Evolutionary conservation across 2,113 vertebrate species (phyloP).

Genomic region (Platysteira castanea): DNA sequence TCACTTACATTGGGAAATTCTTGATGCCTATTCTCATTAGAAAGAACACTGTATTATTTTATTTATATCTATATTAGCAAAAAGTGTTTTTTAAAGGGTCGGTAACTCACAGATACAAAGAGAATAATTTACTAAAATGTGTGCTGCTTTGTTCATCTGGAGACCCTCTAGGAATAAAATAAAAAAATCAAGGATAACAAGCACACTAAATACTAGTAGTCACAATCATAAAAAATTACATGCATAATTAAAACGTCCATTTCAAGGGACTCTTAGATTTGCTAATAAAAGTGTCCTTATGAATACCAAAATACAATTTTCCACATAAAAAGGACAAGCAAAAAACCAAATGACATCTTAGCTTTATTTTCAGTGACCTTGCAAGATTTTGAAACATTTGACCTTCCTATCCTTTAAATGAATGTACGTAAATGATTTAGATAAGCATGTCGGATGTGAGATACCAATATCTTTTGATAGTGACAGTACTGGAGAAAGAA

Average conservation of each 20-base stretch:
- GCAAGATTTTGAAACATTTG: background rate
- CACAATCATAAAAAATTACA: conserved; percentile 66
- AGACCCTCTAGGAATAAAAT: conserved; percentile 52
- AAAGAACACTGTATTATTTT: conserved; percentile 16
- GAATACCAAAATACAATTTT: conserved; percentile 34
- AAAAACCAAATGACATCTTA: background rate
- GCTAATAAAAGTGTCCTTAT: conserved; percentile 23
- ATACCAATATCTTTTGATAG: background rate
- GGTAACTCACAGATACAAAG: conserved; percentile 59
- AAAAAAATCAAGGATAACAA: conserved; percentile 55
- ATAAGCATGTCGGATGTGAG: background rate
- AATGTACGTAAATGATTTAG: background rate
- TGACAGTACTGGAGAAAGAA: background rate
- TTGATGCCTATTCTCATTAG: conserved; percentile 53
- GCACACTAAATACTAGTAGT: conserved; percentile 66
- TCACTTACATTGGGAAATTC: conserved; percentile 32
- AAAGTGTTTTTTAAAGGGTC: conserved; percentile 59
- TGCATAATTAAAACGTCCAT: conserved; percentile 62
- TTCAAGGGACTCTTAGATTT: conserved; percentile 34
- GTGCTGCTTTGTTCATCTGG: conserved; percentile 39
- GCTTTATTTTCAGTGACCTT: conserved; percentile 2
- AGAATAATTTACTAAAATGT: conserved; percentile 57
- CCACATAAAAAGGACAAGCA: background rate
- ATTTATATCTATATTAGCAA: background rate
- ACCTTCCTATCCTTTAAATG: background rate